These are phyloP conservation scores for Frieseomelitta varia DNA, from an alignment of 1,140 invertebrate species.

Conservation along the genomic window DNA sequence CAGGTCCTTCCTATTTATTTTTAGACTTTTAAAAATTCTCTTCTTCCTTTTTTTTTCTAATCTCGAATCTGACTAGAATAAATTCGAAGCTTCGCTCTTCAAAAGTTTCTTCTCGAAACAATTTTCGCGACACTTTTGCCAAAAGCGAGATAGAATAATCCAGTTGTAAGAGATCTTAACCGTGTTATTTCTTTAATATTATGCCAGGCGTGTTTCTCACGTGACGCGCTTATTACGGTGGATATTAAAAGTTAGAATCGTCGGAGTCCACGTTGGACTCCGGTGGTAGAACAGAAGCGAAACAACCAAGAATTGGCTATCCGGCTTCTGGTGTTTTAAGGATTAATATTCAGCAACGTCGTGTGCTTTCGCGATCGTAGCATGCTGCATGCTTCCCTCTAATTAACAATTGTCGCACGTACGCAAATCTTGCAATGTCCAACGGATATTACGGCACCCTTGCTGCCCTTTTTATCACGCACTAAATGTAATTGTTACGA, in stretches of 20 bases:
- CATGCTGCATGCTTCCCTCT: constrained; percentile 27
- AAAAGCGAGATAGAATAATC: background rate
- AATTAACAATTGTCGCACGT: constrained; percentile 45
- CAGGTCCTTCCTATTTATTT: too few relatives aligned
- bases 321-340: constrained; percentile 14
- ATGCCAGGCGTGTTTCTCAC: background rate
- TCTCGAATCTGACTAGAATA: background rate
- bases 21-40: background rate
- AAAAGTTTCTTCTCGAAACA: background rate
- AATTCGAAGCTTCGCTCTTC: background rate
- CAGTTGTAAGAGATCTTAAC: too few relatives aligned
- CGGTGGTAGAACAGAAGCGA: too few relatives aligned
- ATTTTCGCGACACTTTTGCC: too few relatives aligned
- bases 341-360: constrained; percentile 22
- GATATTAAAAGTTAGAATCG: constrained; percentile 25
- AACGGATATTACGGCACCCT: background rate
- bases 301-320: background rate
- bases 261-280: too few relatives aligned
- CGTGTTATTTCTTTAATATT: background rate
- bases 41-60: background rate
- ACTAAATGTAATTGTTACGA: constrained; percentile 13
- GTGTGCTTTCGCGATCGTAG: constrained; percentile 17
- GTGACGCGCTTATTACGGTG: constrained; percentile 13
- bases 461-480: constrained; percentile 14
- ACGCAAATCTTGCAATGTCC: background rate